Evolutionary conservation across 2,888 invertebrate species (phyloP), one percentile per base, ranked within the genome.

Genomic region (Nomada ferruginata): DNA sequence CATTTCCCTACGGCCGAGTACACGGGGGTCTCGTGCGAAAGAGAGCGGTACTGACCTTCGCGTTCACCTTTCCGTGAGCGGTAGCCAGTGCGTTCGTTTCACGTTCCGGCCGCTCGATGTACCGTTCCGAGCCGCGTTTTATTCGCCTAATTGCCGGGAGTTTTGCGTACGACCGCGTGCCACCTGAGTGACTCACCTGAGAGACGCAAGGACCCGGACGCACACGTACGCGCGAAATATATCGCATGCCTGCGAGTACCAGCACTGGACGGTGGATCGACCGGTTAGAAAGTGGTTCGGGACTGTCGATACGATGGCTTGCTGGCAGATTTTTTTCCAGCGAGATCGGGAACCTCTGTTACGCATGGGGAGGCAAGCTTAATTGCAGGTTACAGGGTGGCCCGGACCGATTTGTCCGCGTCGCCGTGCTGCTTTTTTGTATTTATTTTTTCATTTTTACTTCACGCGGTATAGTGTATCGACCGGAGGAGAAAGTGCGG

Each of bases 41-140:
- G 85, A 89, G 89, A 90, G 81, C 84, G 87, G 75, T 64, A 82
- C 55, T 80, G 87, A 87, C 87, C 87, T 87, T 87, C 87, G 85
- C 65, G 81, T 69, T 87, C 79, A 84, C 80, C 82, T 87, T 79
- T 77, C 75, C 63, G 70, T 64, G 66, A 66, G 64, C 53, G 76
- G 76, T 70, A 71, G 81, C 74, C 55, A 26, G 57, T 47, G 66
- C 83, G 76, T 61, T 61, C 61, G 76, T 76, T 76, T 60, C 76
- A 65, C 78, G 71, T 61, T 71, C 50, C 44, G 26, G n/a, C n/a
- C 44, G 23, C 78, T 50, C 80, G 71, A 76, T 76, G 76, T 72
- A 65, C 74, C 68, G 82, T 75, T 73, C 68, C 82, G 18, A 53
- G 47, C 63, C 23, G 66, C 23, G 60, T 65, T 79, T 76, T 73